phyloP scores from a whole-genome alignment of 2,797 vertebrate genomes.

The Bryconaethiops microstoma region DNA sequence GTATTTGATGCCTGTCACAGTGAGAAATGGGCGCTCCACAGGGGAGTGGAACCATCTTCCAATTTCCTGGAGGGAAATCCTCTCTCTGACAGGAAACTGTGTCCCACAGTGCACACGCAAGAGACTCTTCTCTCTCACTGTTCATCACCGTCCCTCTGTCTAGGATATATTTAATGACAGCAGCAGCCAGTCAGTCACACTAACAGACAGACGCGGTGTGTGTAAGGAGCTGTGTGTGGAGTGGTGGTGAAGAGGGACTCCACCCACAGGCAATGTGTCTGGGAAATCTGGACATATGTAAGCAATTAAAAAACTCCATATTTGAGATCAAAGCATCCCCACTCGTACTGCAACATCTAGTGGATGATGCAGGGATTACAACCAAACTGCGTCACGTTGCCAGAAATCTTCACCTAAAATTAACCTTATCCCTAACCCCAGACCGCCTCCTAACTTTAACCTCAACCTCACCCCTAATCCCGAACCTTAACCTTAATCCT shows the following conservation, averaged over 20 bases:
- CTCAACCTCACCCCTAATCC: too few relatives aligned
- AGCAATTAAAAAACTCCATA: conserved; percentile 42
- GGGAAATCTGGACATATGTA: conserved; percentile 35
- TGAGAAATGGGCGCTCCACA: conserved; percentile 69
- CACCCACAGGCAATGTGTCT: conserved; percentile 19
- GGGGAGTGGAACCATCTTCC: conserved; percentile 82
- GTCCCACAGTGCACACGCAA: conserved; percentile 29
- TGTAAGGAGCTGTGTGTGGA: conserved; percentile 2
- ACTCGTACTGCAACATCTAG: conserved; percentile 38
- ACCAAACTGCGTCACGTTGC: too few relatives aligned
- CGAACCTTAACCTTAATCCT: too few relatives aligned
- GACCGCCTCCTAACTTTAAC: too few relatives aligned
- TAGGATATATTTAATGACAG: conserved; percentile 13
- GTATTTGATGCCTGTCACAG: conserved; percentile 32
- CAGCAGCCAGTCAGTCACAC: not conserved
- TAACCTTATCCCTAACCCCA: too few relatives aligned
- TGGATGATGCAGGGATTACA: not conserved
- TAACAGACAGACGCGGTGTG: conserved; percentile 18
- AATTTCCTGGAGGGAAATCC: conserved; percentile 90
- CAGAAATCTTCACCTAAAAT: too few relatives aligned
- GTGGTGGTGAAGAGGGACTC: conserved; percentile 40
- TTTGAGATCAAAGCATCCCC: conserved; percentile 9
- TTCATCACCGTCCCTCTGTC: conserved; percentile 15
- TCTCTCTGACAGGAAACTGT: conserved; percentile 79
- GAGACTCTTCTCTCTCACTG: conserved; percentile 5